A percentile compares a stretch with the other conserved stretches of the same genome.
Evolutionary conservation across 2,113 vertebrate genomes (phyloP).

Genomic region (Hucho hucho): DNA sequence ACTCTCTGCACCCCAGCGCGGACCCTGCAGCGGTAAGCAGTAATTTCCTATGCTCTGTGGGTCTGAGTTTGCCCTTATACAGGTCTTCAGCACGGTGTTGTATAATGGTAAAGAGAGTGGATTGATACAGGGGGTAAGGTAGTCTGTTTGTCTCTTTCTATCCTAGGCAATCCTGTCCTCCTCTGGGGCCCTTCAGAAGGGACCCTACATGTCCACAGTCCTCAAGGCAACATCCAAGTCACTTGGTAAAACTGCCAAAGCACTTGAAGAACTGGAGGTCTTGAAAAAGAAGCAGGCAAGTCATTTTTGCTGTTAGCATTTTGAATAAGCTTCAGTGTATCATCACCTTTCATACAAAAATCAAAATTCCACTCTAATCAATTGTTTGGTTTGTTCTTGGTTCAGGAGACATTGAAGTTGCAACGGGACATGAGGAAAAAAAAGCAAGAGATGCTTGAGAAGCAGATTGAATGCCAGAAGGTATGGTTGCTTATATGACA

Average conservation of each 20-base stretch:
- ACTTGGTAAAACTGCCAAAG: slow-evolving; percentile 79
- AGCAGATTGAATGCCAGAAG: slow-evolving; percentile 97
- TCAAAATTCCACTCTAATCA: not conserved
- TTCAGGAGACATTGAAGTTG: slow-evolving; percentile 91
- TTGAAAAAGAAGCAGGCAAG: slow-evolving; percentile 94
- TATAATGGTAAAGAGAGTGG: no score
- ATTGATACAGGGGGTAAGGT: no score
- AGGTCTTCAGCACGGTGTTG: no score
- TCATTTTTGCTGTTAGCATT: not conserved
- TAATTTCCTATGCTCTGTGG: no score
- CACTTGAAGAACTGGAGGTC: slow-evolving; percentile 86
- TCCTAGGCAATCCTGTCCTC: slow-evolving; percentile 48
- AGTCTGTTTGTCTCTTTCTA: not conserved
- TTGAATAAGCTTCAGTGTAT: not conserved
- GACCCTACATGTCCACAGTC: slow-evolving; percentile 76
- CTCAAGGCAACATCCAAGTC: slow-evolving; percentile 82
- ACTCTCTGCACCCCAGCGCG: slow-evolving; percentile 67
- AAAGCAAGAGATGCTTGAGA: slow-evolving; percentile 95
- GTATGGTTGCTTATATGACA: slow-evolving; percentile 56
- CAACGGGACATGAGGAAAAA: slow-evolving; percentile 99
- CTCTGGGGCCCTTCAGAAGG: slow-evolving; percentile 78
- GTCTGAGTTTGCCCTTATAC: no score
- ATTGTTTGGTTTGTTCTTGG: slow-evolving; percentile 8
- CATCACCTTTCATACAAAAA: not conserved
- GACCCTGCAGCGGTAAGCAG: slow-evolving; percentile 78